A percentile compares a stretch with the other conserved stretches of the same genome.
Conservation (phyloP, 2,888 invertebrate genomes). For the Muschampia plurimacula region DNA sequence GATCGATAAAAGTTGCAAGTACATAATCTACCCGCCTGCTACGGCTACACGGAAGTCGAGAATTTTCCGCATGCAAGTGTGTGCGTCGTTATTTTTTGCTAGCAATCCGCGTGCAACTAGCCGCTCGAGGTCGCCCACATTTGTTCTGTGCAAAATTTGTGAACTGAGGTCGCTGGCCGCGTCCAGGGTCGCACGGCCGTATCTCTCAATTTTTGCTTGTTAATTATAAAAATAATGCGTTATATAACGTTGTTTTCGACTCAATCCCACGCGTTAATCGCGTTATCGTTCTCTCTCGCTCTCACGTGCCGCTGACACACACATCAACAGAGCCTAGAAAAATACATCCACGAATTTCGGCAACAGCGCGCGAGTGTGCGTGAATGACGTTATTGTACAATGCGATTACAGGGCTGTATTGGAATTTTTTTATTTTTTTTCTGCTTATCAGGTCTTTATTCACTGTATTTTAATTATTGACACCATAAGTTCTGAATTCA, state of each 20-base stretch:
- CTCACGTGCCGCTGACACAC: slow-evolving; percentile 66
- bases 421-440: slow-evolving; percentile 47
- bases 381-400: slow-evolving; percentile 84
- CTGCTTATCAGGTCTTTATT: neutral
- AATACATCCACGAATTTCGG: slow-evolving; percentile 83
- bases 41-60: slow-evolving; percentile 69
- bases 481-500: neutral
- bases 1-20: slow-evolving; percentile 46
- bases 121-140: slow-evolving; percentile 84
- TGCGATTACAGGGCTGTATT: slow-evolving; percentile 82
- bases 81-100: slow-evolving; percentile 52
- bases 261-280: slow-evolving; percentile 53
- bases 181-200: slow-evolving; percentile 80
- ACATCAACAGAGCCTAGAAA: slow-evolving; percentile 71
- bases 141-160: slow-evolving; percentile 85
- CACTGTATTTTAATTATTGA: neutral
- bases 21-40: slow-evolving; percentile 38
- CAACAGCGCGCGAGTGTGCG: slow-evolving; percentile 72
- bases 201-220: slow-evolving; percentile 85
- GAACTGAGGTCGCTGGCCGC: slow-evolving; percentile 79
- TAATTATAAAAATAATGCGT: slow-evolving; percentile 86
- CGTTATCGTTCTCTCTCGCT: slow-evolving; percentile 57
- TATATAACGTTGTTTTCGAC: slow-evolving; percentile 74
- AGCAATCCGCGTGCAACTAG: slow-evolving; percentile 74
- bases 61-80: slow-evolving; percentile 66